A percentile compares a stretch with the other conserved stretches of the same genome.
Evolutionary conservation across 1,140 invertebrate genomes (phyloP).

Genomic region (Drosophila seguyi): DNA sequence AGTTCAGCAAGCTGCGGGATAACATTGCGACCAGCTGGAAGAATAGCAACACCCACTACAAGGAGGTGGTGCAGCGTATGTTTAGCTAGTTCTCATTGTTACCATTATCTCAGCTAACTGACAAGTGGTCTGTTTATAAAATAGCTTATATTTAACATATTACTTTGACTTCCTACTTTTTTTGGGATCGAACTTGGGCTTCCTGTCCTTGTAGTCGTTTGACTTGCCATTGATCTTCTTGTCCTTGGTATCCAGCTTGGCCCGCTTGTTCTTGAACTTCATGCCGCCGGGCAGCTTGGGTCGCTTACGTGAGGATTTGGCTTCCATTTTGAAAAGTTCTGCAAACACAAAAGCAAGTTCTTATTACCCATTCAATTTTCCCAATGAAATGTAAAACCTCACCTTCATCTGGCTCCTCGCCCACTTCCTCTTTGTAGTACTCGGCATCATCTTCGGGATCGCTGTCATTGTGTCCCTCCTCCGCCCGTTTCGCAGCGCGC

Average conservation of each 20-base stretch:
- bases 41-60: slow-evolving; percentile 72
- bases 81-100: slow-evolving; percentile 65
- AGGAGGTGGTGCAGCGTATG: slow-evolving; percentile 81
- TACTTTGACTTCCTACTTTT: slow-evolving; percentile 54
- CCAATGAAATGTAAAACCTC: background rate
- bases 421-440: slow-evolving; percentile 94
- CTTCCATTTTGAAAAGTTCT: slow-evolving; percentile 77
- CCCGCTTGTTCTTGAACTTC: slow-evolving; percentile 74
- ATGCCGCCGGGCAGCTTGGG: slow-evolving; percentile 63
- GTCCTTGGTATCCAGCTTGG: slow-evolving; percentile 11
- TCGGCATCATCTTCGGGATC: slow-evolving; percentile 89
- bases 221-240: slow-evolving; percentile 22
- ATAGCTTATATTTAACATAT: slow-evolving; percentile 42
- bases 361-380: background rate
- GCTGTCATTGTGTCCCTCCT: slow-evolving; percentile 85
- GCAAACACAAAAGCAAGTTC: background rate
- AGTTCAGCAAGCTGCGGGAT: slow-evolving; percentile 70
- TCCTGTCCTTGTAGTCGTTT: slow-evolving; percentile 56
- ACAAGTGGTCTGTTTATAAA: slow-evolving; percentile 32
- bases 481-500: slow-evolving; percentile 45
- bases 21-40: slow-evolving; percentile 71
- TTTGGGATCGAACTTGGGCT: slow-evolving; percentile 39
- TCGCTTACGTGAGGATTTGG: slow-evolving; percentile 62
- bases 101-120: slow-evolving; percentile 15
- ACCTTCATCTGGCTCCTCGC: slow-evolving; percentile 92